Base-by-base conservation (phyloP, 2,888 invertebrate genomes). In the Erebia epiphron region DNA sequence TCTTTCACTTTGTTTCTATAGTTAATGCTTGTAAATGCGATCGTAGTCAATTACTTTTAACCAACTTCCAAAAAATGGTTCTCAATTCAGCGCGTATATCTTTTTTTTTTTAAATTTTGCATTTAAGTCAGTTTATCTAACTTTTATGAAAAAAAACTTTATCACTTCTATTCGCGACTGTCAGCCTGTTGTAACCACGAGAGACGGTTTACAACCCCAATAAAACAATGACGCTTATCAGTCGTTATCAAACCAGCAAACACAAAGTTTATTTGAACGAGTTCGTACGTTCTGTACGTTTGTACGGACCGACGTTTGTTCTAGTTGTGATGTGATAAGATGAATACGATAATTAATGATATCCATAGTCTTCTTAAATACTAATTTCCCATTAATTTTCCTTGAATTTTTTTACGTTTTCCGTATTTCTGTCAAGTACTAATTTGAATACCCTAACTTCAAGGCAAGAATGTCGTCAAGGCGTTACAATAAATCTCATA, bases 161-260 rank as follows among this genome's bases (percentile, higher is more conserved):
- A 81, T 77, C 82, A 80, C 79, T 86, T 86, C 81, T 83, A 79
- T 76, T 75, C 78, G 75, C 78, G 79, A 83, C 74, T 81, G 82
- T 75, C 73, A 69, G 79, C 78, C 77, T 80, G 76, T 76, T 75
- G 77, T 74, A 71, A 69, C 68, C 73, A 76, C 80, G 82, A 81
- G 79, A 77, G 79, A 76, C 81, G 79, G 79, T 88, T 87, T 87
- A 88, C 87, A 84, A 82, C 90, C 85, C 83, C 89, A 90, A 91
- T 92, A 92, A 92, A 92, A 92, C 92, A 91, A 92, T 92, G 88
- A 89, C 79, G 79, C 86, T 92, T 92, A 92, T 92, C 92, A 88
- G 81, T 72, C 79, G 83, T 87, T 90, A 90, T 90, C 90, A 90
- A 85, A 86, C 80, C 82, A 83, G 86, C 89, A 89, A 90, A 90